phyloP scores from a whole-genome alignment of 2,113 vertebrate species.

The Poeciliopsis retropinna region DNA sequence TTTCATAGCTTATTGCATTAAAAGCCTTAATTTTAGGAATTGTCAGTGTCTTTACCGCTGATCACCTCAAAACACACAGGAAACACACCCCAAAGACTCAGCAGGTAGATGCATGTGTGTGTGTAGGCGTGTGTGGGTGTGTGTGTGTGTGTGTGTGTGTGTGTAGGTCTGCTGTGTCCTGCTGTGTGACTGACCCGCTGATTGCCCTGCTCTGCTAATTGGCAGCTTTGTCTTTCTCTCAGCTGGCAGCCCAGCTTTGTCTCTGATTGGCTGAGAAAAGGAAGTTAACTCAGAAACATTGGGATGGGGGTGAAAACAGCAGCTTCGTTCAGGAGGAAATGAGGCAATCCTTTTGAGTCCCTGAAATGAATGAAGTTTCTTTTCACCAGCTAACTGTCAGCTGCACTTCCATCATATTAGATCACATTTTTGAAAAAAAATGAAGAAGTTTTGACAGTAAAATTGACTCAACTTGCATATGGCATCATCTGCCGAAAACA shows the following conservation, averaged over 20 bases:
- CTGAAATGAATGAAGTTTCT: conserved; percentile 23
- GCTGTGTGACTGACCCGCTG: conserved; percentile 54
- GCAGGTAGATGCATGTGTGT: conserved; percentile 37
- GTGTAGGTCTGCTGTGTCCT: conserved; percentile 46
- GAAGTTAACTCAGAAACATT: conserved; percentile 33
- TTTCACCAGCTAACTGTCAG: conserved; percentile 35
- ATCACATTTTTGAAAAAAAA: neutral
- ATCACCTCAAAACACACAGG: conserved; percentile 15
- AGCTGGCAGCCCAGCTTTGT: conserved; percentile 33
- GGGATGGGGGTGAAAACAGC: conserved; percentile 12
- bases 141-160: conserved; percentile 3
- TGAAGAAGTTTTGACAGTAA: neutral
- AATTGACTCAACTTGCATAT: neutral
- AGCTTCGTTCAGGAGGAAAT: conserved; percentile 39
- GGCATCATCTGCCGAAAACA: neutral
- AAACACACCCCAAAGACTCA: conserved; percentile 41
- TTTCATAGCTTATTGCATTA: conserved; percentile 44
- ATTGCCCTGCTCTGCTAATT: conserved; percentile 61
- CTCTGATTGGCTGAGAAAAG: conserved; percentile 61
- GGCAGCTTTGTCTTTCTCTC: conserved; percentile 59
- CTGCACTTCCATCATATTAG: neutral
- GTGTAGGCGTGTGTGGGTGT: conserved; percentile 31
- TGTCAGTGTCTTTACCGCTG: conserved; percentile 10
- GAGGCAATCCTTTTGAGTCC: conserved; percentile 31
- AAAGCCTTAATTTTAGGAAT: conserved; percentile 1